These are phyloP conservation scores for Mirza zaza DNA, from an alignment of 2,113 vertebrate species.

Conservation along the genomic window DNA sequence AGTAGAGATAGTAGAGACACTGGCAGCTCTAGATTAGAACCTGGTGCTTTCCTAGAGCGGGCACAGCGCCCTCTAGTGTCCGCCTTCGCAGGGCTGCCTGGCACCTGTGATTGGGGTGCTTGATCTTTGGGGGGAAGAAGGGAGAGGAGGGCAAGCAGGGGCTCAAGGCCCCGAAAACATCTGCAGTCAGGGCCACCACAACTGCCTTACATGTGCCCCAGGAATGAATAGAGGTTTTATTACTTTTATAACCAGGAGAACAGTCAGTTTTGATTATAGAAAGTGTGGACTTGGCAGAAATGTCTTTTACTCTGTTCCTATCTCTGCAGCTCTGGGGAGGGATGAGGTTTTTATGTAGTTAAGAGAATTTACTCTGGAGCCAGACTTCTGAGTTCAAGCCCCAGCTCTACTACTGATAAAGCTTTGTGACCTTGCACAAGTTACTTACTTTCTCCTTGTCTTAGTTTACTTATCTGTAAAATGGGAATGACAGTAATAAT, in stretches of 20 bases:
- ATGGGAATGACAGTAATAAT: no score
- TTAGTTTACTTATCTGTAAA: background rate
- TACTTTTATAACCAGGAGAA: background rate
- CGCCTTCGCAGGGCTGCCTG: accelerated
- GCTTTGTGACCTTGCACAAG: background rate
- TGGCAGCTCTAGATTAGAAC: background rate
- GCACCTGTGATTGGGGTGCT: background rate
- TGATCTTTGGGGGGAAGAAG: background rate
- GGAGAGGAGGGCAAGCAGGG: no score
- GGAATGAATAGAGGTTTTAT: background rate
- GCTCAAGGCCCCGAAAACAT: background rate
- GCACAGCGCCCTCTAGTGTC: background rate
- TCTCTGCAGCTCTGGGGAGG: background rate
- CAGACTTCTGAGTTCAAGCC: background rate
- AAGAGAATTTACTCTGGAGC: background rate
- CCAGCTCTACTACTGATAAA: background rate
- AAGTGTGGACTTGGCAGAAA: background rate
- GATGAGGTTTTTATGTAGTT: background rate
- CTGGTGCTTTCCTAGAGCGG: accelerated
- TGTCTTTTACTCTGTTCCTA: background rate
- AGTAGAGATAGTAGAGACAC: accelerated
- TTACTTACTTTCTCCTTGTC: background rate
- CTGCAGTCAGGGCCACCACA: no score
- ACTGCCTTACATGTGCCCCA: background rate
- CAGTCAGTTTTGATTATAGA: no score